phyloP scores from a whole-genome alignment of 2,888 invertebrate species.

The Coleophora flavipennella region DNA sequence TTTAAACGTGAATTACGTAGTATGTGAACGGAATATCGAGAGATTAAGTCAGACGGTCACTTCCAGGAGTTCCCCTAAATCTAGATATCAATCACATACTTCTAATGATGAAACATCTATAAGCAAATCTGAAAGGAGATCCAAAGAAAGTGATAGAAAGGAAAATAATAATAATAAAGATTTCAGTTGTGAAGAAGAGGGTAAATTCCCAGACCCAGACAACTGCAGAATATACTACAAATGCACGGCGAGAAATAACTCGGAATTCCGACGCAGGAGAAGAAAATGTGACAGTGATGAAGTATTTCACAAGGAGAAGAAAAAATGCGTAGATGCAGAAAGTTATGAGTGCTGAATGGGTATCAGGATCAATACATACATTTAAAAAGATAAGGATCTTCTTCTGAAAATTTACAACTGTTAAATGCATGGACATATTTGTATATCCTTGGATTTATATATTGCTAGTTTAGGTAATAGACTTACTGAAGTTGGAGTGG shows the following conservation, averaged over 20 bases:
- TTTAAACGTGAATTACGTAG: conserved; percentile 38
- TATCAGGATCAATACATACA: no score
- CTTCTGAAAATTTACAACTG: no score
- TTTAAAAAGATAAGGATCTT: no score
- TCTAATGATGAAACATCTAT: conserved; percentile 16
- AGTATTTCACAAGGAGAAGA: conserved; percentile 47
- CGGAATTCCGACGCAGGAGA: conserved; percentile 34
- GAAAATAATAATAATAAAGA: conserved; percentile 13
- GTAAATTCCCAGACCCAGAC: conserved; percentile 43
- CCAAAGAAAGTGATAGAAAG: conserved; percentile 19
- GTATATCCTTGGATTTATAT: no score
- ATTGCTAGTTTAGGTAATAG: no score
- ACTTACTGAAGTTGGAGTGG: no score
- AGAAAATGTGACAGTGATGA: conserved; percentile 56
- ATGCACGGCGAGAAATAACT: conserved; percentile 4
- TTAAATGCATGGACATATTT: no score
- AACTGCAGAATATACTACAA: conserved; percentile 49
- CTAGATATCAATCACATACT: conserved; percentile 18
- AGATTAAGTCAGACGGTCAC: conserved; percentile 4
- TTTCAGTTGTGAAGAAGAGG: conserved; percentile 41
- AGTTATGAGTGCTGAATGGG: conserved; percentile 38
- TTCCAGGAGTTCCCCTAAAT: conserved; percentile 5
- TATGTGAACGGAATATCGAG: conserved; percentile 28
- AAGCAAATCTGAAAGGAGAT: conserved; percentile 1
- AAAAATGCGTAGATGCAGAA: conserved; percentile 43